phyloP scores from a whole-genome alignment of 2,888 invertebrate genomes.

The Caenorhabditis becei region DNA sequence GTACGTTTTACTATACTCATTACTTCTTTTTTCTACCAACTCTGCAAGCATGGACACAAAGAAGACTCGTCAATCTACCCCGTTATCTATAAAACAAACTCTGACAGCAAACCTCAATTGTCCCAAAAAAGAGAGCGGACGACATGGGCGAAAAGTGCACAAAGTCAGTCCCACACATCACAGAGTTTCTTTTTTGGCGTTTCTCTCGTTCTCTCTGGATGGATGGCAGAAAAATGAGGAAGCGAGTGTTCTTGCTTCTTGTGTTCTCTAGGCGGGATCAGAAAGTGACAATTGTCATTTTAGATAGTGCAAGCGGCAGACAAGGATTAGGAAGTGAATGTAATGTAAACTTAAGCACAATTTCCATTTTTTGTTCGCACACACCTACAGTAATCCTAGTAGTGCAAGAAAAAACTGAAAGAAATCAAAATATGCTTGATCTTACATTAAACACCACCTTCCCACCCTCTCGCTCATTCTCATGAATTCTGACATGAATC shows the following conservation, averaged over 20 bases:
- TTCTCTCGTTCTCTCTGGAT: constrained; percentile 7
- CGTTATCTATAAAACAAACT: neutral
- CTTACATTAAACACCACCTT: constrained; percentile 23
- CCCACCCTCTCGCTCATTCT: constrained; percentile 31
- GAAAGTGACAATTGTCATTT: constrained; percentile 4
- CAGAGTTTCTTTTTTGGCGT: constrained; percentile 9
- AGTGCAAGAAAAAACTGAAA: neutral
- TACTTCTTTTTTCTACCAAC: too few relatives aligned
- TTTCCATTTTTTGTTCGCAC: neutral
- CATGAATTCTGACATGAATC: constrained; percentile 37
- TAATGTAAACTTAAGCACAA: constrained; percentile 1
- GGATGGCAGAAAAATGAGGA: neutral
- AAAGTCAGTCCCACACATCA: constrained; percentile 8
- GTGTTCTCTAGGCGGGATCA: neutral
- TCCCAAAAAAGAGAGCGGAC: neutral
- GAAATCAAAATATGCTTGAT: constrained; percentile 18
- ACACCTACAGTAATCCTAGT: neutral
- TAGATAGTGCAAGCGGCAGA: neutral
- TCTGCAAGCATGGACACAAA: too few relatives aligned
- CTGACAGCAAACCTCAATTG: neutral
- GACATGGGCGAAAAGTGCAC: neutral
- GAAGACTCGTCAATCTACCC: too few relatives aligned
- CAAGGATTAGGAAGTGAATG: neutral
- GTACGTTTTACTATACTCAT: too few relatives aligned
- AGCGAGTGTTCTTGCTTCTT: neutral